phyloP scores from a whole-genome alignment of 2,888 invertebrate genomes.

The Coelinius sp. region DNA sequence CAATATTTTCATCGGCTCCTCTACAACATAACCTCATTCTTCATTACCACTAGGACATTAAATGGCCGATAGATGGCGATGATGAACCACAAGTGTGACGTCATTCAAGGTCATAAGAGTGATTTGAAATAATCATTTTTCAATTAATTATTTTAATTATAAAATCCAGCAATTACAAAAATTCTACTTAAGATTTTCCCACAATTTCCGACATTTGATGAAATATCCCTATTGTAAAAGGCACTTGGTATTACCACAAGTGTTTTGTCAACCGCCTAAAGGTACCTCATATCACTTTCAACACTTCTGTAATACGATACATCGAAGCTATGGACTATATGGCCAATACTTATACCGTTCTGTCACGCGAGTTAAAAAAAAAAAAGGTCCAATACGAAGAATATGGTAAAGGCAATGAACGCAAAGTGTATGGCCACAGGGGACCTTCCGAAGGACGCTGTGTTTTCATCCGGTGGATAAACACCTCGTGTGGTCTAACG shows the following conservation, averaged over 20 bases:
- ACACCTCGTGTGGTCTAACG: conserved; percentile 25
- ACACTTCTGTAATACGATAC: conserved; percentile 30
- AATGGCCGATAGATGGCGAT: no score
- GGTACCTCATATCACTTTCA: conserved; percentile 32
- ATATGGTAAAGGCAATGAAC: conserved; percentile 21
- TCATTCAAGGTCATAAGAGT: no score
- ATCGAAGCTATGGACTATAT: conserved; percentile 8
- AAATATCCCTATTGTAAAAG: neutral
- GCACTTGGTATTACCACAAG: conserved; percentile 7
- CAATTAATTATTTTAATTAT: no score
- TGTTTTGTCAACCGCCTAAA: neutral
- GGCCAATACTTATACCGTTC: no score
- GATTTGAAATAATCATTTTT: no score
- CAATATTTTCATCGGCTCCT: no score
- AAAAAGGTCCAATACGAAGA: conserved; percentile 1
- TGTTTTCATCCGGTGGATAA: conserved; percentile 31
- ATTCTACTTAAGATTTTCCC: no score
- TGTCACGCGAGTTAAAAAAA: conserved; percentile 13
- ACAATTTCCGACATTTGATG: neutral
- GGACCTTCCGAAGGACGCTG: conserved; percentile 40
- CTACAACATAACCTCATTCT: no score
- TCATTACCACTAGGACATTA: no score
- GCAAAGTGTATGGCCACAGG: conserved; percentile 18
- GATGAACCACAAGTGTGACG: no score
- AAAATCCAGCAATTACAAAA: no score